These are phyloP conservation scores for Volucella zonaria DNA, from an alignment of 2,888 invertebrate species.

Conservation along the genomic window DNA sequence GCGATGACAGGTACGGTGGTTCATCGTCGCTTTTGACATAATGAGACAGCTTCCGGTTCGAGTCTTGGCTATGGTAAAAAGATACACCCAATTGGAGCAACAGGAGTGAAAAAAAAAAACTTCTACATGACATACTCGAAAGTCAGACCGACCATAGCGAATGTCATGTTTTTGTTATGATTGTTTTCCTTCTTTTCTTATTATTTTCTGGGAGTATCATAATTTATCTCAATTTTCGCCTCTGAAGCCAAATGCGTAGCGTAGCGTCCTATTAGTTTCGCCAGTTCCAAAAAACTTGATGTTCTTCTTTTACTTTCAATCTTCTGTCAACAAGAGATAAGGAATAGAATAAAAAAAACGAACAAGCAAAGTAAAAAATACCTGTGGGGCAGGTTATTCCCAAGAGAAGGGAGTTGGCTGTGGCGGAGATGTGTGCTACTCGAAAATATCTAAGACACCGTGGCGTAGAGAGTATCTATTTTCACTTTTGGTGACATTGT, in stretches of 20 bases:
- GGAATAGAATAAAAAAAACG: neutral
- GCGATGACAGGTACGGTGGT: neutral
- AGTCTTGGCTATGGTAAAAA: neutral
- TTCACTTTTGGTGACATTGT: slow-evolving; percentile 47
- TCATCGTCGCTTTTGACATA: slow-evolving; percentile 32
- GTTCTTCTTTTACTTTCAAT: neutral
- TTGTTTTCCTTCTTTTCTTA: neutral
- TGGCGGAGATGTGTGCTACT: slow-evolving; percentile 15
- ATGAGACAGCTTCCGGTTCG: slow-evolving; percentile 5
- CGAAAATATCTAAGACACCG: slow-evolving; percentile 45
- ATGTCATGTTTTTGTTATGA: slow-evolving; percentile 56
- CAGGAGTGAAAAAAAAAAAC: slow-evolving; percentile 46
- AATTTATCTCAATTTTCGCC: slow-evolving; percentile 55
- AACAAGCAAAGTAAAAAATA: slow-evolving; percentile 15
- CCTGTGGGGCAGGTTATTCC: slow-evolving; percentile 28
- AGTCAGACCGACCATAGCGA: slow-evolving; percentile 27
- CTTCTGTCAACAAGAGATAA: slow-evolving; percentile 55
- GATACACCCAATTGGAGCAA: slow-evolving; percentile 22
- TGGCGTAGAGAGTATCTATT: slow-evolving; percentile 43
- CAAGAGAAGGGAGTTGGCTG: neutral
- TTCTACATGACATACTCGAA: slow-evolving; percentile 37
- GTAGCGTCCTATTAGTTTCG: slow-evolving; percentile 6
- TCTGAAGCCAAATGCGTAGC: neutral
- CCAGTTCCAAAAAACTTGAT: neutral
- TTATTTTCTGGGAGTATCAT: slow-evolving; percentile 31